Evolutionary conservation across 2,113 vertebrate species (phyloP), one percentile per base, ranked within the genome.

Genomic region (Chaenogobius annularis): DNA sequence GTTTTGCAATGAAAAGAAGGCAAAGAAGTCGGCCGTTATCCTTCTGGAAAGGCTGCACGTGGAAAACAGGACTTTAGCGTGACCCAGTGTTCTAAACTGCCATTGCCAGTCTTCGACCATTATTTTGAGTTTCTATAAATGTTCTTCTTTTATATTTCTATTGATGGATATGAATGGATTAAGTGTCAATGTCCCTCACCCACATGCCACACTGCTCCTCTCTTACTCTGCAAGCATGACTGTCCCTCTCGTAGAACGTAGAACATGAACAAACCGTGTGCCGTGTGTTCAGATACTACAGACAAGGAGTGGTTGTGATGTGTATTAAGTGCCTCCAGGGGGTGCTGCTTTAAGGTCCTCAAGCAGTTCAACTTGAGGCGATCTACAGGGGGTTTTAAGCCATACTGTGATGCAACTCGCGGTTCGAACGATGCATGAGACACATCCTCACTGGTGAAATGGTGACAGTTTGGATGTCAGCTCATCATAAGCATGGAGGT

Each of bases 91-190:
- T 73, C 70, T 83, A 59, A 31, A 61, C 23, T 17, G 58, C 87
- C 93, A 94, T 94, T 83, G 81, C 78, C 91, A 91, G 88, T 90
- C 90, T 88, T 92, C 87, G 85, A 91, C 84, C 87, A 89, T 94
- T 93, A 89, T 87, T 89, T 93, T 92, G 72, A 91, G 92, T 92
- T 93, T 88, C 92, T 94, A 93, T 94, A 81, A 92, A 90, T 93
- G 92, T 93, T 92, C 84, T 92, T 90, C 46, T 90, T 93, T 93
- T 91, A 88, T 92, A 61, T 61, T 61, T 61, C 23, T 63, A 92
- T 93, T 85, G 89, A 91, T 94, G 92, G 92, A 90, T 94, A 92
- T 94, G 81, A 93, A 90, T 94, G 93, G 92, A 92, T 93, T 93
- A 79, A 93, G 85, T 94, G 91, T 94, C 90, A 86, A 87, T 90